Percentiles rank a stretch among this genome's conserved stretches.
phyloP scores from a whole-genome alignment of 2,888 invertebrate genomes.

The Noctuana brunneofusca region DNA sequence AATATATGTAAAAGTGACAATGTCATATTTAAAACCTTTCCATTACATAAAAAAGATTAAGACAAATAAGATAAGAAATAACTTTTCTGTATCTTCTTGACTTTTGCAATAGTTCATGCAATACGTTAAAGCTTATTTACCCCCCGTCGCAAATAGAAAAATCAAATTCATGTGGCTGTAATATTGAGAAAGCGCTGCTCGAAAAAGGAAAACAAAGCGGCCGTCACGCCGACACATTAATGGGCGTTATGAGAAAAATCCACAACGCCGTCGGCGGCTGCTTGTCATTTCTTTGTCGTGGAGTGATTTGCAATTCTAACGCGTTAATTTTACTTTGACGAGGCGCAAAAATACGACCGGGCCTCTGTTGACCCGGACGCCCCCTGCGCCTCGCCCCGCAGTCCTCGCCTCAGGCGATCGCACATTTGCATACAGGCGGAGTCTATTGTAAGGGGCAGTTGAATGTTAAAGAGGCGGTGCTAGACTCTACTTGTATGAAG shows the following conservation, averaged over 20 bases:
- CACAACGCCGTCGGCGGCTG: slow-evolving; percentile 62
- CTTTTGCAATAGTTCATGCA: slow-evolving; percentile 40
- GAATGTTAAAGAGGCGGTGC: slow-evolving; percentile 62
- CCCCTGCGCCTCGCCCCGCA: slow-evolving; percentile 40
- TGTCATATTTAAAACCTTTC: no score
- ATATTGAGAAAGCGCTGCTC: slow-evolving; percentile 47
- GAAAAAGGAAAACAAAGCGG: slow-evolving; percentile 55
- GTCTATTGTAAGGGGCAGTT: slow-evolving; percentile 66
- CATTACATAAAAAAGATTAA: no score
- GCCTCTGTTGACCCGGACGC: slow-evolving; percentile 45
- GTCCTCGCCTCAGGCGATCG: slow-evolving; percentile 59
- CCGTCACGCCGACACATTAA: slow-evolving; percentile 53
- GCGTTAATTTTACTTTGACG: slow-evolving; percentile 81
- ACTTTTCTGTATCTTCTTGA: no score
- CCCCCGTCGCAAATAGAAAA: slow-evolving; percentile 52
- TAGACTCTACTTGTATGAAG: slow-evolving; percentile 25
- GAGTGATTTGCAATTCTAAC: slow-evolving; percentile 80
- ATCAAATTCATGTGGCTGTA: slow-evolving; percentile 58
- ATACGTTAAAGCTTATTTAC: slow-evolving; percentile 49
- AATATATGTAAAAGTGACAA: no score
- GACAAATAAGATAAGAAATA: no score
- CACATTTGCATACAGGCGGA: slow-evolving; percentile 76
- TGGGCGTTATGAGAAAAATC: slow-evolving; percentile 75
- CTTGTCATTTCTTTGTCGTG: slow-evolving; percentile 75
- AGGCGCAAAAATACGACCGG: slow-evolving; percentile 71